Conservation (phyloP, 2,797 vertebrate species). For the Enteromius afrohamiltoni region DNA sequence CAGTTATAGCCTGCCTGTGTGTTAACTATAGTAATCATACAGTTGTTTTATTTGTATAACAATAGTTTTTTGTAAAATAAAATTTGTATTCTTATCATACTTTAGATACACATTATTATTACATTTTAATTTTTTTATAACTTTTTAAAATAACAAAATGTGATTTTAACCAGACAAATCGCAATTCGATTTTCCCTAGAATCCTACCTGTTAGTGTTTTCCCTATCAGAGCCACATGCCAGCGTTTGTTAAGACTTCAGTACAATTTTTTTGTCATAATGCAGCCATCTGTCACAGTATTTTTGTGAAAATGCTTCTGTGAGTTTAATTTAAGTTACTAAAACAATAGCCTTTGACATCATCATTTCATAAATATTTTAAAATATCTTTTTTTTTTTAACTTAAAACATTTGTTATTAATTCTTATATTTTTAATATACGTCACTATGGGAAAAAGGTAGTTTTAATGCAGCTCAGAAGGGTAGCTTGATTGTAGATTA, state of each 20-base stretch:
- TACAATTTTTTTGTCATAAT: not conserved
- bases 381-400: not conserved
- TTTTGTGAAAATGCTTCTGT: slow-evolving; percentile 2
- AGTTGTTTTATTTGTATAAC: no score
- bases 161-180: no score
- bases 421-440: not conserved
- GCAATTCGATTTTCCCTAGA: not conserved
- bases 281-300: not conserved
- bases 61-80: no score
- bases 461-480: not conserved
- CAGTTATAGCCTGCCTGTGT: no score
- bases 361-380: not conserved
- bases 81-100: not conserved
- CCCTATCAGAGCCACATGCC: not conserved
- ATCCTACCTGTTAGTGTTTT: not conserved
- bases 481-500: not conserved
- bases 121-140: no score
- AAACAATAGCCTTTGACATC: not conserved
- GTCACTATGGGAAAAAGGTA: not conserved
- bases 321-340: not conserved
- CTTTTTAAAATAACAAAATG: no score
- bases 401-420: not conserved
- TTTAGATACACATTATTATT: not conserved
- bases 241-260: not conserved
- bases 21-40: no score